Conservation (phyloP, 2,888 invertebrate genomes). For the Periphyllus acericola region DNA sequence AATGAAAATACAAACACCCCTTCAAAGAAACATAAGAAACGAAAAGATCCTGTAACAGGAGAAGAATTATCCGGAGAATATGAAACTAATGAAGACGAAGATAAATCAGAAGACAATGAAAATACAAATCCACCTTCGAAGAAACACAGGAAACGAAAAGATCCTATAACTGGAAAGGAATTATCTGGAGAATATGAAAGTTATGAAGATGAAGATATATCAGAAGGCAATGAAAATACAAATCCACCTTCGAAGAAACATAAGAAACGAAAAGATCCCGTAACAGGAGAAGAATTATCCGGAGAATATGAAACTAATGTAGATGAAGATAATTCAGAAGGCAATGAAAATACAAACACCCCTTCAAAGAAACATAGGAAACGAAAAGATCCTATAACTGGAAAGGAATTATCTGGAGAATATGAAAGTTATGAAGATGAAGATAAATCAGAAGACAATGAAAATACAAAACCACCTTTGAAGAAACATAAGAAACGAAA, state of each 20-base stretch:
- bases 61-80: background rate
- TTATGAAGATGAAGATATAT: background rate
- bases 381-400: background rate
- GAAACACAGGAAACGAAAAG: background rate
- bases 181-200: background rate
- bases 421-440: background rate
- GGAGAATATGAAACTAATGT: background rate
- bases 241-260: background rate
- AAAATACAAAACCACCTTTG: too few species aligned
- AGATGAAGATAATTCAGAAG: background rate
- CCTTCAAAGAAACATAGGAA: background rate
- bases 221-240: background rate
- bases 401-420: background rate
- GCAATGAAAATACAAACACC: background rate
- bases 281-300: background rate
- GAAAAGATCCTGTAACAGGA: background rate
- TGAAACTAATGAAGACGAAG: too few species aligned
- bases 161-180: background rate
- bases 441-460: too few species aligned
- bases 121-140: background rate
- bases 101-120: background rate
- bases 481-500: background rate
- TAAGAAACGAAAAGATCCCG: background rate
- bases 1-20: background rate
- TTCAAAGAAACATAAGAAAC: background rate